phyloP scores from a whole-genome alignment of 2,113 vertebrate species.

The Microcebus murinus region DNA sequence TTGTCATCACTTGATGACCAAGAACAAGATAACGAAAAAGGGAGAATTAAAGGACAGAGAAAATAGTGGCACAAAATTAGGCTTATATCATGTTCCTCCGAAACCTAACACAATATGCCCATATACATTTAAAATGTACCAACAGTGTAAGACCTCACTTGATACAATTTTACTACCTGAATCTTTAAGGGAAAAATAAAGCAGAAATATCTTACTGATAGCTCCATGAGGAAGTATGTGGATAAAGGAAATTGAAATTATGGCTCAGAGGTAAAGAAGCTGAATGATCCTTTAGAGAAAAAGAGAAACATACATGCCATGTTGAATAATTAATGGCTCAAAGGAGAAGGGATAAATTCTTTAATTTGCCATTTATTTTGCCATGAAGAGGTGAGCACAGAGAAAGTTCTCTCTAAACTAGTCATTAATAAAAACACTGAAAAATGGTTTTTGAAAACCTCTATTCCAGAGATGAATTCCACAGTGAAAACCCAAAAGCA shows the following conservation, averaged over 20 bases:
- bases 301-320: neutral
- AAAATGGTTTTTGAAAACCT: neutral
- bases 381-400: neutral
- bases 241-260: neutral
- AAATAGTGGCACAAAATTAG: neutral
- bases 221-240: neutral
- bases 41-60: neutral
- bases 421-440: neutral
- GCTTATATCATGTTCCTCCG: neutral
- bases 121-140: neutral
- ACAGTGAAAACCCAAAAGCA: neutral
- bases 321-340: neutral
- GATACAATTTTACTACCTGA: neutral
- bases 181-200: neutral
- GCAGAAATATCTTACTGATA: neutral
- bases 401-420: neutral
- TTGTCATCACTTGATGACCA: conserved; percentile 56
- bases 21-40: neutral
- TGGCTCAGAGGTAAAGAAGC: neutral
- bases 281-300: neutral
- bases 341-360: neutral
- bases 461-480: neutral
- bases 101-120: neutral
- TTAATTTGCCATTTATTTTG: neutral
- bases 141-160: neutral